These are phyloP conservation scores for Hydropsyche tenuis DNA, from an alignment of 1,140 invertebrate genomes.

Conservation along the genomic window DNA sequence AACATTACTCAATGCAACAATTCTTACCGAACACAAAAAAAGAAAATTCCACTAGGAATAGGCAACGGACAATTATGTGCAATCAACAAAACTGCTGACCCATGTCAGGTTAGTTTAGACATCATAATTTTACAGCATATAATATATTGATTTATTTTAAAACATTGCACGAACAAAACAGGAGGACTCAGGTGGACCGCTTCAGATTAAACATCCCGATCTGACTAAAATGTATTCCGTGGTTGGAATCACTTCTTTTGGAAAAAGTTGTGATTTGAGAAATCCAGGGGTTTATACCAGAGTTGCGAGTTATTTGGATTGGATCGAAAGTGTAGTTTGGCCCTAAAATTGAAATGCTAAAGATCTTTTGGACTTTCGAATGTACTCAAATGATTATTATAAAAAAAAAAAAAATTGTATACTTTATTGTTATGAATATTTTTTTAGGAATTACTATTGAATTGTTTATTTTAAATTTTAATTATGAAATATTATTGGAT, in stretches of 20 bases:
- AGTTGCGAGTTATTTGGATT: slow-evolving; percentile 68
- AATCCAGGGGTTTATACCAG: slow-evolving; percentile 70
- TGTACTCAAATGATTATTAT: no score
- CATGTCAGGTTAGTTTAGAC: slow-evolving; percentile 26
- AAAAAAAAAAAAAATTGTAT: no score
- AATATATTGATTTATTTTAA: neutral
- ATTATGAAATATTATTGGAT: no score
- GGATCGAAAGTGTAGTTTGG: slow-evolving; percentile 74
- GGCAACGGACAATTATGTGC: slow-evolving; percentile 25
- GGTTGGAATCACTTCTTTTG: slow-evolving; percentile 44
- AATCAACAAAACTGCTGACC: neutral
- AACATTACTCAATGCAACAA: neutral
- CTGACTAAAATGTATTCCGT: slow-evolving; percentile 56
- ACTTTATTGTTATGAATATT: no score
- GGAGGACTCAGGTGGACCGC: slow-evolving; percentile 69
- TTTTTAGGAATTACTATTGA: no score
- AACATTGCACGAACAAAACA: no score
- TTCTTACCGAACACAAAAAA: neutral
- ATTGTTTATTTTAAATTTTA: no score
- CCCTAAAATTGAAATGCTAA: slow-evolving; percentile 51
- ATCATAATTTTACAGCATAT: no score
- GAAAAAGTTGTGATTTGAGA: slow-evolving; percentile 54
- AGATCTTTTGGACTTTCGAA: no score
- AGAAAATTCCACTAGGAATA: slow-evolving; percentile 9
- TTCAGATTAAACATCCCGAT: slow-evolving; percentile 34